Conservation (phyloP, 1,140 invertebrate species). For the Musca vetustissima region DNA sequence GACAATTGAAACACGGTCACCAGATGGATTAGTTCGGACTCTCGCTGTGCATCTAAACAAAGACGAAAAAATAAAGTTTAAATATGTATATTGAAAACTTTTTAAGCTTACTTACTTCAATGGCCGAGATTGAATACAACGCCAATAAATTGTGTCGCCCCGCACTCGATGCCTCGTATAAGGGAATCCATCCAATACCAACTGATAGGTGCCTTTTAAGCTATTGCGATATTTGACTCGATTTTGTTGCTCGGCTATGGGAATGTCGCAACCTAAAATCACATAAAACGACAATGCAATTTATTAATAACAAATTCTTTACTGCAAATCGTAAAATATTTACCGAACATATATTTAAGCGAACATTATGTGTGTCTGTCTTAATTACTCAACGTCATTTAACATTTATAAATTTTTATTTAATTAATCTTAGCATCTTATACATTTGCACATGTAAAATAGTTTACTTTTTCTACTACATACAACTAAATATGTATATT, state of each 20-base stretch:
- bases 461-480: too few relatives aligned
- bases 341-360: conserved; percentile 5
- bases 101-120: conserved; percentile 33
- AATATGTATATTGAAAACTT: too few relatives aligned
- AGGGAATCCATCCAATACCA: conserved; percentile 33
- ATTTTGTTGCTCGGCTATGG: conserved; percentile 16
- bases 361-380: too few relatives aligned
- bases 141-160: conserved; percentile 33
- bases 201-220: conserved; percentile 32
- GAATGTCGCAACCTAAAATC: conserved; percentile 13
- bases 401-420: too few relatives aligned
- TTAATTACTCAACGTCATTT: too few relatives aligned
- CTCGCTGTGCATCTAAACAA: conserved; percentile 32
- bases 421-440: too few relatives aligned
- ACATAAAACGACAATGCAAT: conserved; percentile 29
- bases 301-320: not conserved
- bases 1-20: conserved; percentile 29
- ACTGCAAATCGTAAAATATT: not conserved
- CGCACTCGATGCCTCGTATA: conserved; percentile 32
- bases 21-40: conserved; percentile 29
- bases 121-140: conserved; percentile 34
- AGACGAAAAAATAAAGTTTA: too few relatives aligned
- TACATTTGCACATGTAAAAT: too few relatives aligned
- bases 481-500: too few relatives aligned
- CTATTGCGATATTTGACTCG: conserved; percentile 33